Evolutionary conservation across 2,113 vertebrate species (phyloP), one percentile per base, ranked within the genome.

Genomic region (Aspiorhynchus laticeps): DNA sequence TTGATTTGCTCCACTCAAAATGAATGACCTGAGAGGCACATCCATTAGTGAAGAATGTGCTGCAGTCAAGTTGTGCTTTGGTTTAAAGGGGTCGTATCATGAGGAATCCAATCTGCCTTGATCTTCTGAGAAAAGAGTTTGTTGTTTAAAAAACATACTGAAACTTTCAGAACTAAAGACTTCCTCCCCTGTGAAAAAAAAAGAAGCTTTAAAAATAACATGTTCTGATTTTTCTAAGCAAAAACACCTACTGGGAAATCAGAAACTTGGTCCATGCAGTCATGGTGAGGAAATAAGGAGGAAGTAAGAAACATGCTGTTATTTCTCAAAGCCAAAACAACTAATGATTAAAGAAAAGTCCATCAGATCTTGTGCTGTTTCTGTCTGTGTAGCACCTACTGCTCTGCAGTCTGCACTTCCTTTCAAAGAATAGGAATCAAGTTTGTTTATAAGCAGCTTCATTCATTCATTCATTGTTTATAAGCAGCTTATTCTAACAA

Each of bases 11-110:
- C 28, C 43, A 51, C 61, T 83, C 28, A 59, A 12, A 80, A 11
- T 53, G 76, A 86, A 19, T 28, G 59, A 86, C 63, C 43, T 83
- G 63, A 83, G 41, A 48, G 46, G 28, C 41, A 48, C 43, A 28
- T 83, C 41, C 28, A 69, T 83, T 83, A 83, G 41, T 51, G 0
- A 83, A 69, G 80, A 83, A 83, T 71, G 80, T 51, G 80, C 26
- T 63, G 41, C 41, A 51, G 43, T 81, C 9, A 81, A 81, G 17
- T 48, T 83, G 24, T 31, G 80, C 59, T 81, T 26, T 46, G 59
- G 14, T 83, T 69, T 83, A 48, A 77, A 77, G 74, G 11, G 24
- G 24, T 48, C n/a, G 7, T 28, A 77, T 51, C 43, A 17, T 21
- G 5, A 48, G 61, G 61, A 46, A 46, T 67, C 38, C 36, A 43